Conservation (phyloP, 2,888 invertebrate genomes). For the Scaptomyza reducta region DNA sequence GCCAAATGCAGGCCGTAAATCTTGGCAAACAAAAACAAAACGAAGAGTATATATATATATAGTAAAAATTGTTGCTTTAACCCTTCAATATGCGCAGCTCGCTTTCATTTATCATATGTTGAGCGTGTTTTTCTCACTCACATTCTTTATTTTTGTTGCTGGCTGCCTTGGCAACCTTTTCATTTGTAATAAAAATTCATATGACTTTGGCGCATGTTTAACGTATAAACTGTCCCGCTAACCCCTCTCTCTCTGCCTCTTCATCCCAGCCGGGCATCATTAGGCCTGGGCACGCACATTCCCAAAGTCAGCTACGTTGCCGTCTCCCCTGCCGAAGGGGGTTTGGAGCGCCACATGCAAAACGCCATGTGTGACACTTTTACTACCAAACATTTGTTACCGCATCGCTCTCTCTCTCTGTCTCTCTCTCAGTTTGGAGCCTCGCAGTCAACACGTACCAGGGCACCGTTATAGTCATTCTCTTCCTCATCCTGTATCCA, state of each 20-base stretch:
- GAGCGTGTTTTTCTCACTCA: constrained; percentile 36
- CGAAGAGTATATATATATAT: not conserved
- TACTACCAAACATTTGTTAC: constrained; percentile 77
- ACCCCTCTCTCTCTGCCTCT: not conserved
- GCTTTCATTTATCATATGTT: constrained; percentile 63
- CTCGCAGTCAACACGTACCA: constrained; percentile 68
- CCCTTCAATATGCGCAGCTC: constrained; percentile 51
- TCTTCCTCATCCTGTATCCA: constrained; percentile 13
- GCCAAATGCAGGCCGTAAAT: constrained; percentile 61
- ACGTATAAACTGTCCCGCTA: constrained; percentile 52
- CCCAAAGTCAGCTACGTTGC: constrained; percentile 24
- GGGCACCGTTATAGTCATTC: constrained; percentile 41
- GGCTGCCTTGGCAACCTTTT: constrained; percentile 58
- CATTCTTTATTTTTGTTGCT: not conserved
- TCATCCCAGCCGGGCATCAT: constrained; percentile 51
- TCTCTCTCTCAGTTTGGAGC: constrained; percentile 10
- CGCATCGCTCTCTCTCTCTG: constrained; percentile 30
- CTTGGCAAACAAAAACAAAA: no score
- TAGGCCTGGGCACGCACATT: constrained; percentile 74
- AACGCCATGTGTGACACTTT: constrained; percentile 77
- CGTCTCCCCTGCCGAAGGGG: not conserved
- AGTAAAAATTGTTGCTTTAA: constrained; percentile 49
- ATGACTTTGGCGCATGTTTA: constrained; percentile 76
- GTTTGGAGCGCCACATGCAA: constrained; percentile 66
- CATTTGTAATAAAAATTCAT: constrained; percentile 79